Evolutionary conservation across 2,113 vertebrate species (phyloP).

Genomic region (Papio anubis): DNA sequence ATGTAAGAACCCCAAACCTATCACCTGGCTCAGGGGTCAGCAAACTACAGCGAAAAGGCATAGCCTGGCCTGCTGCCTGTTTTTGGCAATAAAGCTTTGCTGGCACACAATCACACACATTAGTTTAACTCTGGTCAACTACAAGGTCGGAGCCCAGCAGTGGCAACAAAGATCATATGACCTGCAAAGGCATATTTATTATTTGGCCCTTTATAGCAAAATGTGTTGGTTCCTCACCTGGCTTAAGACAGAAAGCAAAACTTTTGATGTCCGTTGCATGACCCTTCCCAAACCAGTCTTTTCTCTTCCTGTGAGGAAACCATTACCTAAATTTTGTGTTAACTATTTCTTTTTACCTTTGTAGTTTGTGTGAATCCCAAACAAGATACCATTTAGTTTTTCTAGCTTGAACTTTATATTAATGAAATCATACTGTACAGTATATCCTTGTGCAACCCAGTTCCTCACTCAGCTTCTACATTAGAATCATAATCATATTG

Average conservation of each 20-base stretch:
- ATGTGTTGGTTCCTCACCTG: neutral
- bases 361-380: neutral
- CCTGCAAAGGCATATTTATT: neutral
- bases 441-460: neutral
- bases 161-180: neutral
- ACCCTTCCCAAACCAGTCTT: neutral
- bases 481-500: neutral
- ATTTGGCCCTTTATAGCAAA: neutral
- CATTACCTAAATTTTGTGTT: neutral
- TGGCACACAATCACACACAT: neutral
- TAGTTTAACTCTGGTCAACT: neutral
- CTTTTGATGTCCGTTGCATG: neutral
- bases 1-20: neutral
- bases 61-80: neutral
- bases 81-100: neutral
- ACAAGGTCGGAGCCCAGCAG: neutral
- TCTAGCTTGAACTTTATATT: neutral
- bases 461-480: neutral
- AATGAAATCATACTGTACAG: neutral
- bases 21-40: neutral
- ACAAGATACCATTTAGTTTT: neutral
- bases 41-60: neutral
- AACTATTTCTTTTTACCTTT: neutral
- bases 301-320: neutral
- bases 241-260: neutral